Conservation (phyloP, 1,140 invertebrate species). For the Lepidostoma basale region DNA sequence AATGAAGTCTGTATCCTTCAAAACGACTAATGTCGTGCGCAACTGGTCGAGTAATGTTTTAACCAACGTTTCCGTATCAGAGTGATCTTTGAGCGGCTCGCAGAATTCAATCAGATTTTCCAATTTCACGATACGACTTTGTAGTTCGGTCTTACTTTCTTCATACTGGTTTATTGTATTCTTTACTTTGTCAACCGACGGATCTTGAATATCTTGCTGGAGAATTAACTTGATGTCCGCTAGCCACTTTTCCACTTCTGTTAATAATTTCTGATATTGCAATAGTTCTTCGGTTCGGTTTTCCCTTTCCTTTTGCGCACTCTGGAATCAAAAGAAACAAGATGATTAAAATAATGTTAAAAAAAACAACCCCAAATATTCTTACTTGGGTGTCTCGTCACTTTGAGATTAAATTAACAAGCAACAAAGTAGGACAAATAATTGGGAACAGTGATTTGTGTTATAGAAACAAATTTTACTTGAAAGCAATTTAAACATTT, state of each 20-base stretch:
- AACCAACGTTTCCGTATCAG: slow-evolving; percentile 51
- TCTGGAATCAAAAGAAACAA: slow-evolving; percentile 48
- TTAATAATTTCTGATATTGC: slow-evolving; percentile 66
- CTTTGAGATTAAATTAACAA: no score
- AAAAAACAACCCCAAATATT: not conserved
- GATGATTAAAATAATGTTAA: not conserved
- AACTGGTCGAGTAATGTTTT: slow-evolving; percentile 63
- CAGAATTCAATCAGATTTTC: slow-evolving; percentile 44
- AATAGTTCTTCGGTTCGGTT: slow-evolving; percentile 64
- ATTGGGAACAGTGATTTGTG: no score
- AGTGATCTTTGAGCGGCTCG: slow-evolving; percentile 48
- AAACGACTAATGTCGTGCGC: slow-evolving; percentile 59
- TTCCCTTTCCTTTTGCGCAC: slow-evolving; percentile 61
- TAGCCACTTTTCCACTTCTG: slow-evolving; percentile 69
- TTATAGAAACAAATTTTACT: no score
- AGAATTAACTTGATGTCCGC: slow-evolving; percentile 48
- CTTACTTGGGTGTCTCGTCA: not conserved
- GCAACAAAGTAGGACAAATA: no score
- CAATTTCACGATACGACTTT: slow-evolving; percentile 32
- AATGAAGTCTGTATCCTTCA: slow-evolving; percentile 63
- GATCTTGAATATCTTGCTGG: slow-evolving; percentile 45
- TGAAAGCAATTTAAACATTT: no score
- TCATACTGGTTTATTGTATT: slow-evolving; percentile 34
- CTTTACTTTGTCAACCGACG: slow-evolving; percentile 39
- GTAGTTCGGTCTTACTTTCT: slow-evolving; percentile 35